Percentiles rank a stretch among this genome's conserved stretches.
phyloP scores from a whole-genome alignment of 2,888 invertebrate genomes.

The Peribatodes rhomboidaria region DNA sequence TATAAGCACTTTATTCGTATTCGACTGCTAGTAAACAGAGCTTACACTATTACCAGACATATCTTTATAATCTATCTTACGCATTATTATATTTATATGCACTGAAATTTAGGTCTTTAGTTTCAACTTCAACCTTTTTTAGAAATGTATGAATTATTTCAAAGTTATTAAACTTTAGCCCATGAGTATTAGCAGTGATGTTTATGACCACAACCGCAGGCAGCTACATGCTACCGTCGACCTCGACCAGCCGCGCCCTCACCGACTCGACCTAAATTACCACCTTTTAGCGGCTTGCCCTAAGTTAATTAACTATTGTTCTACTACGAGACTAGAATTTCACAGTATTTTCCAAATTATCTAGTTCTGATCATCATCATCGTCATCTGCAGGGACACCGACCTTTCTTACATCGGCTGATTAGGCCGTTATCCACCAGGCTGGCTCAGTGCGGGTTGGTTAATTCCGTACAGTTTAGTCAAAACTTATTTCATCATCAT shows the following conservation, averaged over 20 bases:
- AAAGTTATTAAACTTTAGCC: not conserved
- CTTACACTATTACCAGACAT: no score
- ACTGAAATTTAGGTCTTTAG: not conserved
- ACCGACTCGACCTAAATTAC: constrained; percentile 22
- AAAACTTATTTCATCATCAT: no score
- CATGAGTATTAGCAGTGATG: constrained; percentile 6
- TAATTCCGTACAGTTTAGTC: no score
- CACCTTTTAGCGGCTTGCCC: constrained; percentile 11
- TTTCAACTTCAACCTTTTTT: not conserved
- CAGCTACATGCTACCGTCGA: constrained; percentile 37
- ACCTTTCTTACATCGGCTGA: no score
- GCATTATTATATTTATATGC: not conserved
- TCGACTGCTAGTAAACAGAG: not conserved
- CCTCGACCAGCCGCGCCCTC: constrained; percentile 39
- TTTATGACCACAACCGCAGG: constrained; percentile 35
- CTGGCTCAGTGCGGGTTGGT: no score
- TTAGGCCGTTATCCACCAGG: no score
- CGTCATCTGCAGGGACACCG: no score
- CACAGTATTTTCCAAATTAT: no score
- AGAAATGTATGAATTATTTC: not conserved
- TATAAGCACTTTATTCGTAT: not conserved
- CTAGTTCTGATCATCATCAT: no score
- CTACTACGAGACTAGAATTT: not conserved
- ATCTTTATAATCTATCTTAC: no score
- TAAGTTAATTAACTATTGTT: constrained; percentile 5